Base-by-base conservation (phyloP, 2,888 invertebrate genomes). In the Athripsodes cinereus region DNA sequence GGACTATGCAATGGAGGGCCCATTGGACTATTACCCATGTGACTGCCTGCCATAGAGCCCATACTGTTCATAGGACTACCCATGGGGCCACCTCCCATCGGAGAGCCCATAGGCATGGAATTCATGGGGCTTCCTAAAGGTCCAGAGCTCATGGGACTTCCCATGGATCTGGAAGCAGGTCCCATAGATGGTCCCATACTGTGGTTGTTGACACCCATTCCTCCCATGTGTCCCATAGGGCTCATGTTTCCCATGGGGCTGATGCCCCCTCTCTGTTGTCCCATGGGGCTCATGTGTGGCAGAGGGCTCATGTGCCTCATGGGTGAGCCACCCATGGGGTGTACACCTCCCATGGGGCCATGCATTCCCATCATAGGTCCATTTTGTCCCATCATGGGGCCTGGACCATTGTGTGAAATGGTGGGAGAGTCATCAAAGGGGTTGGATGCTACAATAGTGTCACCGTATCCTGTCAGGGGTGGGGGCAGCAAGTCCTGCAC, bases 401-500 rank as follows among this genome's bases (percentile, higher is more conserved):
- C 81, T 71, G 83, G 82, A 8, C 82, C 81, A 71, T 79, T 79
- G 70, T 82, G 74, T 64, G 78, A 74, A 52, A 81, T 77, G 52
- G 82, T 83, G 52, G 90, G 91, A 55, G 90, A 90, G 71, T 96
- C 95, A 75, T 96, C 95, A 72, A 96, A 96, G 40, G 95, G 95
- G 75, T 96, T 96, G 63, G 92, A 93, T 58, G 95, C 95, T 62
- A 94, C 88, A 69, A 96, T 92, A 60, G 94, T 95, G 70, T 95
- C 95, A 35, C 94, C 94, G 74, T 91, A 94, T 65, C 92, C 92
- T 49, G 90, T 87, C 68, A 92, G 79, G 1, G 87, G 85, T 22
- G 93, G 93, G 48, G 93, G 93, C 66, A 92, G 81, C 63, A 93
- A 75, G 69, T 92, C 86, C 73, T 91, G 87, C 67, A 86, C 88